Evolutionary conservation across 2,888 invertebrate genomes (phyloP).

Genomic region (Epirrita christyi): DNA sequence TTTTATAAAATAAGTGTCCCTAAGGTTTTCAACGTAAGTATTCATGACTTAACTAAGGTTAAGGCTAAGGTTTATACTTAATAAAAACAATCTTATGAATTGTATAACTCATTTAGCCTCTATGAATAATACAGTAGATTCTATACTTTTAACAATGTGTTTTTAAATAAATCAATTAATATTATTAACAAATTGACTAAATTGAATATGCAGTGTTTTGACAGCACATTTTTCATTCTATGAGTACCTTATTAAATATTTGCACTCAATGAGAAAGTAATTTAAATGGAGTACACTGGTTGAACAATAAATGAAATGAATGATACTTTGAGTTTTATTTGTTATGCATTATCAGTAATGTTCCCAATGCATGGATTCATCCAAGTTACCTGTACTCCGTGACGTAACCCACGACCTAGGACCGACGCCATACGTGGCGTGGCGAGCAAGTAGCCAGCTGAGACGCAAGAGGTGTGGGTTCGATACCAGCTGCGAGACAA

Average conservation of each 20-base stretch:
- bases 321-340: constrained; percentile 61
- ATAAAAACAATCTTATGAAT: neutral
- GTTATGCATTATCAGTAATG: neutral
- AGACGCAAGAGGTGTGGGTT: too few species aligned
- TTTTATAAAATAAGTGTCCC: constrained; percentile 10
- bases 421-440: too few species aligned
- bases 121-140: neutral
- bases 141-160: constrained; percentile 1
- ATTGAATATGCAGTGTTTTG: constrained; percentile 59
- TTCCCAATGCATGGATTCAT: too few species aligned
- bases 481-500: too few species aligned
- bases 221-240: constrained; percentile 75
- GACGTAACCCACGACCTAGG: too few species aligned
- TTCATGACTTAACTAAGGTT: neutral
- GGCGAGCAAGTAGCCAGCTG: too few species aligned
- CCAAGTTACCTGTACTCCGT: too few species aligned
- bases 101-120: neutral
- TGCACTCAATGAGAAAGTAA: constrained; percentile 78
- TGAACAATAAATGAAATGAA: constrained; percentile 73
- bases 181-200: constrained; percentile 38
- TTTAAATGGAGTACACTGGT: constrained; percentile 72
- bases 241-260: constrained; percentile 49
- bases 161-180: constrained; percentile 5
- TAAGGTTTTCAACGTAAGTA: neutral
- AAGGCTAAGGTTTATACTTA: neutral